phyloP scores from a whole-genome alignment of 2,888 invertebrate genomes.

The Atethmia centrago region DNA sequence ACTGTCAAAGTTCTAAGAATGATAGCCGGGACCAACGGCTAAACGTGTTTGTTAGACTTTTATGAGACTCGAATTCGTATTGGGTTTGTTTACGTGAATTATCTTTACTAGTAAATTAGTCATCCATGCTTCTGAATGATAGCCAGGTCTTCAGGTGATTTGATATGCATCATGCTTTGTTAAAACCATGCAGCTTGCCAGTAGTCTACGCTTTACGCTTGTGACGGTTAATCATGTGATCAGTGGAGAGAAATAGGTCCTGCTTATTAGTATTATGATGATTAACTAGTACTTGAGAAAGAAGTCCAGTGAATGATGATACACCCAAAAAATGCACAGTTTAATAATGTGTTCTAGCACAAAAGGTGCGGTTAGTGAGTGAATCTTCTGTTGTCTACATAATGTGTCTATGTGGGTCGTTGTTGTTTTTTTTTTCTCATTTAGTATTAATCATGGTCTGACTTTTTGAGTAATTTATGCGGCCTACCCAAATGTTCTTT shows the following conservation, averaged over 20 bases:
- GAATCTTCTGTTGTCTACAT: too few relatives aligned
- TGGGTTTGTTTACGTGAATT: not conserved
- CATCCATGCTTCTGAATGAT: constrained; percentile 10
- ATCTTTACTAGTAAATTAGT: constrained; percentile 22
- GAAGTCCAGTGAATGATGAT: not conserved
- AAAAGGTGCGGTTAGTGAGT: not conserved
- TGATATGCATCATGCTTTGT: constrained; percentile 27
- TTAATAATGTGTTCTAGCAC: not conserved
- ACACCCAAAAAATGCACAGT: not conserved
- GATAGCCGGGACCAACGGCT: too few relatives aligned
- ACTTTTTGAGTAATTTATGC: too few relatives aligned
- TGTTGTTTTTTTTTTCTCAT: too few relatives aligned
- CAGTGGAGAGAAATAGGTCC: not conserved
- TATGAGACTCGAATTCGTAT: not conserved
- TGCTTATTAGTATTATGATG: not conserved
- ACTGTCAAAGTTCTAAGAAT: too few relatives aligned
- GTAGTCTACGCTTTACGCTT: not conserved
- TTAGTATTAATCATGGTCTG: too few relatives aligned
- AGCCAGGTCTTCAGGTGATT: constrained; percentile 38
- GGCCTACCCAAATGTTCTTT: too few relatives aligned
- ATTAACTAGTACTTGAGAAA: not conserved
- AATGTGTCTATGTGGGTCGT: too few relatives aligned
- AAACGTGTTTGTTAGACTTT: too few relatives aligned
- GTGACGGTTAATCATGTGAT: not conserved
- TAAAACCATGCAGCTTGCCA: not conserved